Evolutionary conservation across 1,140 invertebrate species (phyloP).

Genomic region (Drosophila kanapiae): DNA sequence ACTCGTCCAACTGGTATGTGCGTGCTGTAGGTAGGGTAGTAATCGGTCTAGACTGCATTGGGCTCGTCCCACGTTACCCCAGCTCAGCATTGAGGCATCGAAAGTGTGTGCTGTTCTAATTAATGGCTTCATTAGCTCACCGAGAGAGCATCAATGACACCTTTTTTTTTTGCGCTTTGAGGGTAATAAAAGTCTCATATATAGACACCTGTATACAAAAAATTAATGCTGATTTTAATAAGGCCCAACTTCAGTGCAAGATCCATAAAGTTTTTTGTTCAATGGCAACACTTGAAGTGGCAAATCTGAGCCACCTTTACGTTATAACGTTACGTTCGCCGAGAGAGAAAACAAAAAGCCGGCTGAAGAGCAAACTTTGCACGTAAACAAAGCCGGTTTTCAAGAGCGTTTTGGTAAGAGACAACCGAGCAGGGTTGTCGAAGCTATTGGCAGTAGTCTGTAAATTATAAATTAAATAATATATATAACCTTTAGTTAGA

Average conservation of each 20-base stretch:
- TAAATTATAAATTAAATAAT: not conserved
- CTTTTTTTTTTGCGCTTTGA: constrained; percentile 2
- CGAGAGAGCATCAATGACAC: constrained; percentile 30
- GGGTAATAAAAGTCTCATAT: constrained; percentile 22
- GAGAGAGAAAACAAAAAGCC: constrained; percentile 24
- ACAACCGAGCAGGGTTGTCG: constrained; percentile 55
- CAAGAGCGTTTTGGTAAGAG: constrained; percentile 47
- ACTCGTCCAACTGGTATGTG: constrained; percentile 36
- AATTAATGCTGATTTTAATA: constrained; percentile 23
- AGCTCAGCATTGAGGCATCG: constrained; percentile 62
- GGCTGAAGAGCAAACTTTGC: constrained; percentile 4
- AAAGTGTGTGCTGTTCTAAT: constrained; percentile 65
- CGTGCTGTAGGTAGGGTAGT: constrained; percentile 66
- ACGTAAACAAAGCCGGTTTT: constrained; percentile 50
- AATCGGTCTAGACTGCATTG: constrained; percentile 75
- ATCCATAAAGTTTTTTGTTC: constrained; percentile 39
- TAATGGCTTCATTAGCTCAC: constrained; percentile 59
- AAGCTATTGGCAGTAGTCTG: not conserved
- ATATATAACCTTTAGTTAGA: too few relatives aligned
- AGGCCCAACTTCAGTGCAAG: constrained; percentile 24
- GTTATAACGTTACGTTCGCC: constrained; percentile 27
- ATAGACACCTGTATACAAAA: not conserved
- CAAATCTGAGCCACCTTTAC: constrained; percentile 6
- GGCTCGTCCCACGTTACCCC: constrained; percentile 65
- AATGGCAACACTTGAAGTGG: constrained; percentile 34